Evolutionary conservation across 2,113 vertebrate genomes (phyloP), one percentile per base, ranked within the genome.

Genomic region (Albula glossodonta): DNA sequence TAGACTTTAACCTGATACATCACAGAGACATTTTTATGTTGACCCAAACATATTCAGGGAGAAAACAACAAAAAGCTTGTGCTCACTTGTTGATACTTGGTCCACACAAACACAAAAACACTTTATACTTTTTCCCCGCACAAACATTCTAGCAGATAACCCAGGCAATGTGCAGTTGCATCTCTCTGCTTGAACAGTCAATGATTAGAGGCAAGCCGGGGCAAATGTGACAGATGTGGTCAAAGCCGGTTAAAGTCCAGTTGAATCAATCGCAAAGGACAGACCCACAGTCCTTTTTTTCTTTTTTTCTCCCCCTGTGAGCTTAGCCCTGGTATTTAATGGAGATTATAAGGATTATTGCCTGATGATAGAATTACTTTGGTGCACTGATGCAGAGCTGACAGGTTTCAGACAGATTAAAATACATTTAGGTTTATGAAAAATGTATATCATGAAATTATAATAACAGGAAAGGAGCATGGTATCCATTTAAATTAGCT

Each of bases 311-410:
- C 53, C 53, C 60, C 60, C 17, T 79, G 41, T 2, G 17, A 85
- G 52, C 48, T 56, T 80, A 51, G 77, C n/a, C 51, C 19, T 82
- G 87, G 86, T 90, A 86, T 91, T 92, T 89, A 91, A 91, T 84
- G 80, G 88, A 93, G 92, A 93, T 94, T 93, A 93, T 88, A 88
- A 83, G 91, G 93, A 93, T 94, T 93, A 94, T 31, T 82, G 51
- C 53, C 91, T 92, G 90, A 92, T 91, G 90, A 92, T 91, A 90
- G 93, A 89, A 93, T 93, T 92, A 93, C 92, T 90, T 90, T 88
- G 78, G 70, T 89, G 86, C 85, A 89, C 57, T 87, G 87, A 84
- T 49, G 70, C 63, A 79, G 84, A 88, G 78, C 88, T 90, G 84
- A 52, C 2, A 66, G 81, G n/a, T 63, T 86, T 87, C 78, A 70